A percentile compares a stretch with the other conserved stretches of the same genome.
Conservation (phyloP, 1,140 invertebrate genomes). For the Drosophila watanabei region DNA sequence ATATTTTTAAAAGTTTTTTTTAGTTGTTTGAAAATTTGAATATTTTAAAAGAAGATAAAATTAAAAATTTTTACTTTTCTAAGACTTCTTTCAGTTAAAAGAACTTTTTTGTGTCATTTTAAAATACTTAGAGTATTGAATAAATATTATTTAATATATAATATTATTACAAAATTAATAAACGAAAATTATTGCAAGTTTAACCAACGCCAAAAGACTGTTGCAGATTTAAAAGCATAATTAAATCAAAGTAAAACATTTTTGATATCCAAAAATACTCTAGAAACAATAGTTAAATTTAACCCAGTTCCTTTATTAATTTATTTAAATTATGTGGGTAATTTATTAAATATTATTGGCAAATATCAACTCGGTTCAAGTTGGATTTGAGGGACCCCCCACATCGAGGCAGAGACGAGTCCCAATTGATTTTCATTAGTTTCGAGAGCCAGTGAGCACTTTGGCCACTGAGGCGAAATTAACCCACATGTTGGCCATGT, state of each 20-base stretch:
- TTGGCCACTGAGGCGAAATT: constrained; percentile 18
- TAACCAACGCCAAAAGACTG: background rate
- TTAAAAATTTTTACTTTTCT: no score
- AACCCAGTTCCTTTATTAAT: no score
- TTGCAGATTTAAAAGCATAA: background rate
- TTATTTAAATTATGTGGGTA: background rate
- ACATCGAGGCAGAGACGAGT: background rate
- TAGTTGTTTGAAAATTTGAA: no score
- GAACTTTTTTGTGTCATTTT: no score
- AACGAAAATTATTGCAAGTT: no score
- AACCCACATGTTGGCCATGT: constrained; percentile 47
- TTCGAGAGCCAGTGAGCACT: background rate
- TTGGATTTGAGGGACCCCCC: constrained; percentile 1
- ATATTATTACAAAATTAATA: no score
- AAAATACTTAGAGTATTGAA: no score
- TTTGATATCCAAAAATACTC: background rate
- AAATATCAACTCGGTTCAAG: background rate
- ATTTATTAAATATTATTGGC: background rate
- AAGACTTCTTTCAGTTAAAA: no score
- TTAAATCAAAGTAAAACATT: background rate
- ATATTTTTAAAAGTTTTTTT: background rate
- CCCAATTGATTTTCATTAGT: constrained; percentile 33
- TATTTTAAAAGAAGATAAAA: no score
- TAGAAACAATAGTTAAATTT: background rate
- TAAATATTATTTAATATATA: no score